Base-by-base conservation (phyloP, 2,113 vertebrate genomes). In the Tyrannus savana region DNA sequence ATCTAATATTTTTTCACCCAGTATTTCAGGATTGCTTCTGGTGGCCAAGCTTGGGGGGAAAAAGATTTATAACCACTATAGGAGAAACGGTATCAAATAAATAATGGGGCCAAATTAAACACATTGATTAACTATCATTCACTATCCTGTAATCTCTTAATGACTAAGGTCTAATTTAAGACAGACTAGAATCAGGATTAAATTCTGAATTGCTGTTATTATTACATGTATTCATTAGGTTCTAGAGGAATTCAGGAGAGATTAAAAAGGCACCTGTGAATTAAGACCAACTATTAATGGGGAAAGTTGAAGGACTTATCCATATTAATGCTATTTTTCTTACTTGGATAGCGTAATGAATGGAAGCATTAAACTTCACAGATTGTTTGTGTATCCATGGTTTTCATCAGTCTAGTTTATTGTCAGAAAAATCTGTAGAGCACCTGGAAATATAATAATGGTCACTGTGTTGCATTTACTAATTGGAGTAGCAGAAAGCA, bases 71-170 rank as follows among this genome's bases (percentile, higher is more conserved):
- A 93, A 37, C 30, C 66, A 8, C 77, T 66, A 41, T 74, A 71
- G 77, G 77, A 92, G 85, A 93, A 96, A 96, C 66, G 72, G 68
- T 93, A 97, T 96, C 95, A 96, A 95, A 97, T 97, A 96, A 97
- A 96, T 97, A 97, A 97, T 88, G 64, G 87, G 94, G 41, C 50
- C 92, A 97, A 97, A 97, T 97, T 96, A 96, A 97, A 96, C 58
- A 80, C 92, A 96, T 97, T 96, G 96, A 97, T 97, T 97, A 96
- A 94, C 94, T 95, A 96, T 96, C 96, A 95, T 89, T 97, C 93
- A 92, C 89, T 90, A 90, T 96, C 92, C 94, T 94, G 92, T 90
- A 95, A 96, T 95, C 90, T 97, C 84, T 76, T 96, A 97, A 97
- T 83, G 93, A 87, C 90, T 84, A 21, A 76, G 23, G 81, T 97